phyloP scores from a whole-genome alignment of 2,888 invertebrate genomes.

The Drosophila mettleri region DNA sequence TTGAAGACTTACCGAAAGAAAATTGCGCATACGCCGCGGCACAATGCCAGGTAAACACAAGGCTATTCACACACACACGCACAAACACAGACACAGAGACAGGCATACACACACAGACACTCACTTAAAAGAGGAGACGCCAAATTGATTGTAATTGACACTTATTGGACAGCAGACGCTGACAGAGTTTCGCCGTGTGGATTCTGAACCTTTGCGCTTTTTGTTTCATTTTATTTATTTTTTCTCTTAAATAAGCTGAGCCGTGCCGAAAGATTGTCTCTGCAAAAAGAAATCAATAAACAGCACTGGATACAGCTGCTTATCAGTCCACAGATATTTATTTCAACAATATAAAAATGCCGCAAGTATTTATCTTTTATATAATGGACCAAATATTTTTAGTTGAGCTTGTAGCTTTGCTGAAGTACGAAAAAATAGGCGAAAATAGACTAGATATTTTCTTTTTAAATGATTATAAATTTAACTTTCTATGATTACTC shows the following conservation, averaged over 20 bases:
- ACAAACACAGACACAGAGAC: conserved; percentile 3
- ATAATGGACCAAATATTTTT: not conserved
- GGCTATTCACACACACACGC: conserved; percentile 8
- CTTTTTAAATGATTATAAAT: too few relatives aligned
- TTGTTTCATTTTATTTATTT: conserved; percentile 4
- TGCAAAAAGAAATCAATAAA: conserved; percentile 49
- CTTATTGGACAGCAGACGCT: conserved; percentile 81
- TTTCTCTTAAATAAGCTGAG: conserved; percentile 7
- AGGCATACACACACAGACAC: conserved; percentile 16
- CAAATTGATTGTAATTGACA: conserved; percentile 83
- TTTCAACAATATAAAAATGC: too few relatives aligned
- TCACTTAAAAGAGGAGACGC: conserved; percentile 48
- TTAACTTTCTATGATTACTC: too few relatives aligned
- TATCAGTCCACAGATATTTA: not conserved
- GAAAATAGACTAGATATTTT: too few relatives aligned
- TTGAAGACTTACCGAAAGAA: conserved; percentile 35
- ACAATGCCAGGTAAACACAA: conserved; percentile 32
- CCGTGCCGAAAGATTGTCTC: conserved; percentile 27
- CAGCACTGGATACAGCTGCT: not conserved
- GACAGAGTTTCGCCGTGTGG: conserved; percentile 44
- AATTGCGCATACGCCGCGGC: conserved; percentile 50
- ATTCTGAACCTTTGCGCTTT: conserved; percentile 36
- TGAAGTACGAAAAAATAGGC: too few relatives aligned
- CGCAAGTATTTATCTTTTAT: not conserved
- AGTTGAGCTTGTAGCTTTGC: too few relatives aligned